A percentile compares a stretch with the other conserved stretches of the same genome.
Conservation (phyloP, 2,113 vertebrate genomes). For the Tamias sibiricus region DNA sequence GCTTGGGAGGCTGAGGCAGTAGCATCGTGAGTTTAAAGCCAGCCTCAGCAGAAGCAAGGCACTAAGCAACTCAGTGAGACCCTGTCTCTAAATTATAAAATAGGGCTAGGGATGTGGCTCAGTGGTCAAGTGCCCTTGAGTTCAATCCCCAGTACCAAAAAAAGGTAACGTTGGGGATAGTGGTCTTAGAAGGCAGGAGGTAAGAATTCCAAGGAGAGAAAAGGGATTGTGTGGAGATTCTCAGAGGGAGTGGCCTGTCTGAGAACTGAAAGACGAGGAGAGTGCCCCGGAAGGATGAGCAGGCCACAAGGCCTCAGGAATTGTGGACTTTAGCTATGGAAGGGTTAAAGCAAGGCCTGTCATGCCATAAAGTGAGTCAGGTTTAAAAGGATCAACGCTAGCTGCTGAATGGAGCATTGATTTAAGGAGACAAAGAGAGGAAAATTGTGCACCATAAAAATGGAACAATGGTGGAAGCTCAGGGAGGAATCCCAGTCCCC, state of each 20-base stretch:
- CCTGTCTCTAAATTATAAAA: no score
- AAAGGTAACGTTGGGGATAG: not conserved
- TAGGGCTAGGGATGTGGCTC: no score
- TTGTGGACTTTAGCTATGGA: not conserved
- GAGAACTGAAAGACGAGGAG: not conserved
- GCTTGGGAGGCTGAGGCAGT: no score
- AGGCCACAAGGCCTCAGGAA: rapidly evolving
- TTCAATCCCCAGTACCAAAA: no score
- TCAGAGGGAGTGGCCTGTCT: not conserved
- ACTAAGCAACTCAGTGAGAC: no score
- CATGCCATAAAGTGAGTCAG: not conserved
- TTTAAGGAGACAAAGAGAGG: not conserved
- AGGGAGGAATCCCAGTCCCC: not conserved
- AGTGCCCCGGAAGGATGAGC: not conserved
- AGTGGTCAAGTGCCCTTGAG: no score
- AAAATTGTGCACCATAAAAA: not conserved
- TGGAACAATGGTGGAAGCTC: rapidly evolving
- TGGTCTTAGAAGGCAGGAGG: not conserved
- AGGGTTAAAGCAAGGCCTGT: not conserved
- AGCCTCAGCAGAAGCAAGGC: no score
- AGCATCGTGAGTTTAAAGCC: no score
- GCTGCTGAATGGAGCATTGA: not conserved
- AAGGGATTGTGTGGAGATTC: not conserved
- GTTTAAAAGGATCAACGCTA: not conserved
- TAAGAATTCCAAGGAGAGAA: not conserved